phyloP scores from a whole-genome alignment of 2,797 vertebrate species.

The Danionella dracula region DNA sequence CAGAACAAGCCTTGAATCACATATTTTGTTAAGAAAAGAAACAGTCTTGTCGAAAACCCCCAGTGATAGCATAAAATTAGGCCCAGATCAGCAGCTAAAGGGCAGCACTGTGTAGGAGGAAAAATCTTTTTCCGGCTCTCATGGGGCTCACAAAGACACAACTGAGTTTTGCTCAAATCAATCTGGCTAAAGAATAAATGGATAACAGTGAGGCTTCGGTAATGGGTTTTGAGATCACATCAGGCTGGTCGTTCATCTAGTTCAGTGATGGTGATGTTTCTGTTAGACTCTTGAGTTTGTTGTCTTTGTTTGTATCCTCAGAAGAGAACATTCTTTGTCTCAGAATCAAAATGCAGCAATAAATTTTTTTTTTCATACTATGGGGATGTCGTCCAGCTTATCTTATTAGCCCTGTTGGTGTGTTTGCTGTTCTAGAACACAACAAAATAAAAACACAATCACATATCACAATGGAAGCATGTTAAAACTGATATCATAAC shows the following conservation, averaged over 20 bases:
- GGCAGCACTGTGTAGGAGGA: conserved; percentile 16
- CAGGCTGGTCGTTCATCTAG: conserved; percentile 25
- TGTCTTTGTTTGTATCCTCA: conserved; percentile 10
- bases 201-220: conserved; percentile 42
- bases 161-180: conserved; percentile 43
- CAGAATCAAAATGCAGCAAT: conserved; percentile 25
- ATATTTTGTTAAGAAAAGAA: not conserved
- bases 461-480: no score
- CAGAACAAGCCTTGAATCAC: not conserved
- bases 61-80: not conserved
- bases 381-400: no score
- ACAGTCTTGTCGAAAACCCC: not conserved
- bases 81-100: conserved; percentile 38
- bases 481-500: no score
- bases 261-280: conserved; percentile 20
- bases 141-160: not conserved
- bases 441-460: no score
- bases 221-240: conserved; percentile 39
- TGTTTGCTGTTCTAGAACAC: no score
- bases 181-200: conserved; percentile 48
- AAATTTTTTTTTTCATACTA: conserved; percentile 13
- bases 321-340: conserved; percentile 6
- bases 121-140: conserved; percentile 25
- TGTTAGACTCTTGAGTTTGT: not conserved
- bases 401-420: no score